These are phyloP conservation scores for Sebastolobus altivelis DNA, from an alignment of 2,797 vertebrate species.

Conservation along the genomic window DNA sequence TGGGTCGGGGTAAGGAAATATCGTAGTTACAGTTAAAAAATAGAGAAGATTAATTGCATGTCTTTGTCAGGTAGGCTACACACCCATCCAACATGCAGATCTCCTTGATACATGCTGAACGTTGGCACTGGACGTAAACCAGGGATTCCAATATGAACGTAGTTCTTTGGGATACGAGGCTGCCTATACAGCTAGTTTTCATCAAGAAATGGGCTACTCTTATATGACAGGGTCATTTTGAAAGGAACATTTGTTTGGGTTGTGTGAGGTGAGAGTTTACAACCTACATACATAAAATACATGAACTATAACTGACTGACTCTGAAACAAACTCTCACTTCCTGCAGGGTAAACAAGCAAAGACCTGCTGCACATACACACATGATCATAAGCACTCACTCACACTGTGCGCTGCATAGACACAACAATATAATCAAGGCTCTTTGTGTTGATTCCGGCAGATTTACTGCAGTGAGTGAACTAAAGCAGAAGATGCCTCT, in stretches of 20 bases:
- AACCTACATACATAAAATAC: neutral
- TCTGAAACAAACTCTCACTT: neutral
- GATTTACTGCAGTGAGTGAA: neutral
- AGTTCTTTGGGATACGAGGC: no score
- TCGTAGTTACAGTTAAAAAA: no score
- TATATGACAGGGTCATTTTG: neutral
- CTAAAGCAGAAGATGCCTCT: neutral
- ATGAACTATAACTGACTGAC: neutral
- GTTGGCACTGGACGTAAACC: no score
- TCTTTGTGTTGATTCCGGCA: slow-evolving; percentile 11
- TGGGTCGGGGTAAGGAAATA: no score
- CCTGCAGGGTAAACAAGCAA: slow-evolving; percentile 15
- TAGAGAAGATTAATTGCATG: no score
- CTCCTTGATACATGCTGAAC: no score
- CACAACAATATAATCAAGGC: neutral
- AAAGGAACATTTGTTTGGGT: neutral
- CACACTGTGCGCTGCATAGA: neutral
- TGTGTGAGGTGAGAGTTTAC: neutral
- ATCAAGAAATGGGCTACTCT: neutral
- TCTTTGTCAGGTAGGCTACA: no score
- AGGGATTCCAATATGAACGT: no score
- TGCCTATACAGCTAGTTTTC: neutral
- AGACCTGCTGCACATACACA: neutral
- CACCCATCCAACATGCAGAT: no score
- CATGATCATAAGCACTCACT: neutral